These are phyloP conservation scores for Enteromius unitaeniatus DNA, from an alignment of 2,797 vertebrate species.

Conservation along the genomic window DNA sequence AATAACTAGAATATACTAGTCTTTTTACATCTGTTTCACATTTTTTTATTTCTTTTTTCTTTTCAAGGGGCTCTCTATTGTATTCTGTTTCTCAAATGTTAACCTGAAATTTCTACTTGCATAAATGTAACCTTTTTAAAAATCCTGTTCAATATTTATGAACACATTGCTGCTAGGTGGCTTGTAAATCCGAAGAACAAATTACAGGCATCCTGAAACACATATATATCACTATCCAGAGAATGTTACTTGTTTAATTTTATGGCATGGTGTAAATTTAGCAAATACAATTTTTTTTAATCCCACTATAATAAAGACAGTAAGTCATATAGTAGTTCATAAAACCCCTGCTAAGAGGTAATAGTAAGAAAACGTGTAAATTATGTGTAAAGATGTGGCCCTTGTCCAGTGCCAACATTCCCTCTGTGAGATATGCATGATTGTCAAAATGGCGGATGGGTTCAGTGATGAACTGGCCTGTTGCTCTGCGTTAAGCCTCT, in stretches of 20 bases:
- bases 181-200: constrained; percentile 22
- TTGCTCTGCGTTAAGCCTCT: constrained; percentile 11
- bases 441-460: constrained; percentile 71
- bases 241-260: constrained; percentile 32
- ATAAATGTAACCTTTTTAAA: constrained; percentile 26
- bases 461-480: constrained; percentile 63
- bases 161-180: constrained; percentile 5
- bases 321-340: constrained; percentile 4
- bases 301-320: constrained; percentile 28
- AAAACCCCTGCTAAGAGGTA: neutral
- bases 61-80: neutral
- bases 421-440: constrained; percentile 72
- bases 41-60: neutral
- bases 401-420: constrained; percentile 47
- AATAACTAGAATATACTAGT: neutral
- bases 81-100: neutral
- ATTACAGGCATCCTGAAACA: constrained; percentile 4
- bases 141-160: constrained; percentile 35
- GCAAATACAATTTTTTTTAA: constrained; percentile 15
- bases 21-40: neutral
- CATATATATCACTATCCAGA: constrained; percentile 40
- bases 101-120: constrained; percentile 15
- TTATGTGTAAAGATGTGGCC: constrained; percentile 34
- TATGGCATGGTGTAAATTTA: constrained; percentile 45
- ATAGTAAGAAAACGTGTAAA: constrained; percentile 16